Evolutionary conservation across 2,113 vertebrate genomes (phyloP), one percentile per base, ranked within the genome.

Genomic region (Polypterus senegalus): DNA sequence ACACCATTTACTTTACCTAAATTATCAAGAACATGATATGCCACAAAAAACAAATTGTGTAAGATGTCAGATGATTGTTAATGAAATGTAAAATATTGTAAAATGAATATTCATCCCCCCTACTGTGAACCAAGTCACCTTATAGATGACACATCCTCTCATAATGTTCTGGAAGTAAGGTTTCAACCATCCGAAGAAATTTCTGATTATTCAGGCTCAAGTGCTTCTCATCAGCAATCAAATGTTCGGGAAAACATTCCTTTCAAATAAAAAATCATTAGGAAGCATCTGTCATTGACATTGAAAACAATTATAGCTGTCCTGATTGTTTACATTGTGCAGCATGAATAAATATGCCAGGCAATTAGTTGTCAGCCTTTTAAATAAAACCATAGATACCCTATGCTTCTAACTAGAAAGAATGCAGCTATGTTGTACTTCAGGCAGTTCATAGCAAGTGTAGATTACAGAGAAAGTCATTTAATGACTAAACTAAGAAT

Each of bases 261-360:
- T 65, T 65, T 65, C 58, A 51, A 60, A 60, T 56, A 49, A 55
- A 54, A 27, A 49, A 51, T 51, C 58, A 60, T 65, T 60, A 65
- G 48, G 59, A 52, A 61, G 44, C 59, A 65, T 58, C 58, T 65
- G 64, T 54, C 58, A 61, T 49, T 47, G 53, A 44, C 58, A 48
- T 65, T 51, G 55, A 47, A 61, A 11, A 48, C 64, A 48, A 61
- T 65, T 61, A 61, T 27, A 45, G 59, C 59, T 56, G 46, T 53
- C 11, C 46, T 45, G 10, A 43, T 60, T 51, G 27, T 55, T 27
- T 49, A 10, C 2, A 8, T 46, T 48, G 47, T n/a, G 58, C 54
- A 47, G 43, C 53, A 5, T 47, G 53, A 60, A 59, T 51, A 55
- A 54, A 56, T 65, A 54, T 53, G 57, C 49, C 60, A 55, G 56